phyloP scores from a whole-genome alignment of 2,113 vertebrate genomes.

The Arothron firmamentum region DNA sequence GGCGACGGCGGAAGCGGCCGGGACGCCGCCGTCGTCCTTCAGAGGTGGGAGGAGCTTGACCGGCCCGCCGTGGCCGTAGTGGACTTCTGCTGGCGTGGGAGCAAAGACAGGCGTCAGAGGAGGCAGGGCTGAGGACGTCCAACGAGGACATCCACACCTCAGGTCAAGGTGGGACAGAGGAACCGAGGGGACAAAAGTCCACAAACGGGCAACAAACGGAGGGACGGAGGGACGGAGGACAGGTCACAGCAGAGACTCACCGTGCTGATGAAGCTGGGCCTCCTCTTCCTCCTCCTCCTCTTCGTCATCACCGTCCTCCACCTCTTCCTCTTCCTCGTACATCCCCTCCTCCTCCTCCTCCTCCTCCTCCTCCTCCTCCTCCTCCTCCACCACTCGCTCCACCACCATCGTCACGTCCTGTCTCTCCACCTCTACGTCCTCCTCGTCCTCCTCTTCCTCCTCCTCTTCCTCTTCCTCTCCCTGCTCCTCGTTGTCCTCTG shows the following conservation, averaged over 20 bases:
- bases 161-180: too few relatives aligned
- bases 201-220: too few relatives aligned
- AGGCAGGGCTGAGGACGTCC: too few relatives aligned
- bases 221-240: too few relatives aligned
- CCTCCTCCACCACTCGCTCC: constrained; percentile 42
- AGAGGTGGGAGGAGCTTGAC: constrained; percentile 80
- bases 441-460: constrained; percentile 57
- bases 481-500: constrained; percentile 64
- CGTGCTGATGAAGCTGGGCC: constrained; percentile 44
- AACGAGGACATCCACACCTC: too few relatives aligned
- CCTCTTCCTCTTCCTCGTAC: constrained; percentile 60
- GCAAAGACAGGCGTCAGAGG: too few relatives aligned
- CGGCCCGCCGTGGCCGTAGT: constrained; percentile 77
- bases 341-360: constrained; percentile 46
- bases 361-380: constrained; percentile 48
- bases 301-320: constrained; percentile 58
- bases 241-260: constrained; percentile 49
- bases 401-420: constrained; percentile 21
- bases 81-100: constrained; percentile 76
- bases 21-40: constrained; percentile 87
- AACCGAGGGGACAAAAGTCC: too few relatives aligned
- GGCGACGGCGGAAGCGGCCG: constrained; percentile 21
- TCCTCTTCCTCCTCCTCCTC: constrained; percentile 59
- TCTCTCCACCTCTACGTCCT: constrained; percentile 49
- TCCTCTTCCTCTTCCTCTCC: constrained; percentile 57